These are phyloP conservation scores for Telmatochromis sp. DNA, from an alignment of 2,113 vertebrate genomes.

Conservation along the genomic window DNA sequence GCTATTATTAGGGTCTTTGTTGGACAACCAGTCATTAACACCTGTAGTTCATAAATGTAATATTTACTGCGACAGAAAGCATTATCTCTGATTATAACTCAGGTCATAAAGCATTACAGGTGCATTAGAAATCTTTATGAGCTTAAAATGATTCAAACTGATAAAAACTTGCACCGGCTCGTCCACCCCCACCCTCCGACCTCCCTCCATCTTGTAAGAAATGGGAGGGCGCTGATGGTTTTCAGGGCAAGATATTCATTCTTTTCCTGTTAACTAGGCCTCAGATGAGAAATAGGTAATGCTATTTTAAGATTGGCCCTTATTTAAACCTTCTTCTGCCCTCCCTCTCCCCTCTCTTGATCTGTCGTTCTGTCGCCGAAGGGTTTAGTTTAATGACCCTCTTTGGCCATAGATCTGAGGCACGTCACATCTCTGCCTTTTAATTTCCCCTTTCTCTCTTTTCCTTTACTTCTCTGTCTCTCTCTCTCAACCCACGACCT, in stretches of 20 bases:
- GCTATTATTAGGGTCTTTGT: not conserved
- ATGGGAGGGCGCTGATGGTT: not conserved
- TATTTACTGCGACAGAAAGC: not conserved
- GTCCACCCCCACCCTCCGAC: not conserved
- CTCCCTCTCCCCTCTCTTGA: not conserved
- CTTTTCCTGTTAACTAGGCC: constrained; percentile 59
- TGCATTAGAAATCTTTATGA: not conserved
- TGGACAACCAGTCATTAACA: not conserved
- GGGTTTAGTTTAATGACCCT: constrained; percentile 69
- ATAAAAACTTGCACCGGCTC: not conserved
- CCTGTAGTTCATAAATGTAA: not conserved
- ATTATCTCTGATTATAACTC: not conserved
- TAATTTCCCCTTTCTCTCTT: constrained; percentile 4
- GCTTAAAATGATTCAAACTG: not conserved
- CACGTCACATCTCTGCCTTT: constrained; percentile 37
- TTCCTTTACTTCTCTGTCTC: not conserved
- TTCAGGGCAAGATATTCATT: constrained; percentile 45
- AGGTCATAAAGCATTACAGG: not conserved
- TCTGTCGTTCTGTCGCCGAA: constrained; percentile 49
- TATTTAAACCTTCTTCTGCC: constrained; percentile 49
- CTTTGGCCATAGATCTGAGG: constrained; percentile 47
- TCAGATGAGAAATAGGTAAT: constrained; percentile 64
- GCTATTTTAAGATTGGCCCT: constrained; percentile 66
- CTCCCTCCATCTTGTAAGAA: not conserved
- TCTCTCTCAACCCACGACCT: not conserved